phyloP scores from a whole-genome alignment of 2,888 invertebrate genomes.

The Drosophila glabriapex region DNA sequence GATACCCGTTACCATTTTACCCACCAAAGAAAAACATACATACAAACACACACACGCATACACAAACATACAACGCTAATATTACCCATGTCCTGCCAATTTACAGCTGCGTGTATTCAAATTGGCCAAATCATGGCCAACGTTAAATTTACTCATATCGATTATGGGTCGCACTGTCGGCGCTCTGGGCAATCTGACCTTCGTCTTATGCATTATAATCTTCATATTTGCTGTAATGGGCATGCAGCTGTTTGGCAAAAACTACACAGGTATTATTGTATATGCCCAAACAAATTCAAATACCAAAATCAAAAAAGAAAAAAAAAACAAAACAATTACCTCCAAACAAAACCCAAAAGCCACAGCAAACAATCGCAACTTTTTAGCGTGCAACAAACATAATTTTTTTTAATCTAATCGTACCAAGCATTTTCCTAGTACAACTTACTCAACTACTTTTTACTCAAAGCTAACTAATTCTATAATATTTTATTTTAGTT shows the following conservation, averaged over 20 bases:
- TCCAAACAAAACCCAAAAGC: conserved; percentile 29
- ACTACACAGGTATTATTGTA: conserved; percentile 90
- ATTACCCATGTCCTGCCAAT: conserved; percentile 59
- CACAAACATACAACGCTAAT: conserved; percentile 33
- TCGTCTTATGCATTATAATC: conserved; percentile 99
- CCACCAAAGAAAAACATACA: conserved; percentile 11
- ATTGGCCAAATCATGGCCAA: conserved; percentile 99
- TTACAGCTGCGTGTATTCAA: conserved; percentile 98
- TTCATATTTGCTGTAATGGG: conserved; percentile 99
- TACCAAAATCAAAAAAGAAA: conserved; percentile 4
- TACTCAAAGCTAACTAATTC: conserved; percentile 47
- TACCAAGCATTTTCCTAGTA: conserved; percentile 61
- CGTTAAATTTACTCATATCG: conserved; percentile 98
- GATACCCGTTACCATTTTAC: conserved; percentile 1
- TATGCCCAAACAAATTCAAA: conserved; percentile 73
- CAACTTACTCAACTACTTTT: conserved; percentile 60
- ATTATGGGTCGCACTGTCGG: conserved; percentile 99
- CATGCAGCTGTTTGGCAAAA: conserved; percentile 99
- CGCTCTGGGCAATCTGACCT: conserved; percentile 98
- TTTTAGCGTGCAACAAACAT: conserved; percentile 73
- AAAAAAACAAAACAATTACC: conserved; percentile 11
- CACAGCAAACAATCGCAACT: conserved; percentile 57
- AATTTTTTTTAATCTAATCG: conserved; percentile 44
- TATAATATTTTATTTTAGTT: conserved; percentile 9
- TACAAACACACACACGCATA: conserved; percentile 20